Evolutionary conservation across 2,888 invertebrate genomes (phyloP).

Genomic region (Cetonia aurata): DNA sequence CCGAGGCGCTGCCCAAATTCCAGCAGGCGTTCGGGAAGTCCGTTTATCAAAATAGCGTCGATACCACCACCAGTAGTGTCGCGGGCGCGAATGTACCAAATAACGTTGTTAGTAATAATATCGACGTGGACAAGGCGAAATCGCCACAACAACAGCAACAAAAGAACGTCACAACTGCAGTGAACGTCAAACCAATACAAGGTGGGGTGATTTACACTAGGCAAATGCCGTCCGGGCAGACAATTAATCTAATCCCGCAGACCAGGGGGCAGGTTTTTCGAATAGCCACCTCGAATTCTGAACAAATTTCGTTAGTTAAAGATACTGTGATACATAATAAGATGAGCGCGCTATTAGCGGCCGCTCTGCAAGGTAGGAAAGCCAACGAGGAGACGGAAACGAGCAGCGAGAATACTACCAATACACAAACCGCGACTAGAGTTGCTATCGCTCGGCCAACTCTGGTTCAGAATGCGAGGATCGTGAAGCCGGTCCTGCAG

Average conservation of each 20-base stretch:
- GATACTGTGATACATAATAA: slow-evolving; percentile 67
- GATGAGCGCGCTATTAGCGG: slow-evolving; percentile 67
- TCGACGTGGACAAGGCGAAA: slow-evolving; percentile 44
- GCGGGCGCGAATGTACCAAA: slow-evolving; percentile 61
- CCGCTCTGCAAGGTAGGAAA: slow-evolving; percentile 66
- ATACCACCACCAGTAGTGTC: slow-evolving; percentile 49
- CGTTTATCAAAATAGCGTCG: slow-evolving; percentile 68
- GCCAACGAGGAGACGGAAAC: slow-evolving; percentile 52
- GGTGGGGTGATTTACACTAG: slow-evolving; percentile 80
- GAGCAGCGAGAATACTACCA: slow-evolving; percentile 69
- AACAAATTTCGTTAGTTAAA: slow-evolving; percentile 65
- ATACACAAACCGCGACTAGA: slow-evolving; percentile 61
- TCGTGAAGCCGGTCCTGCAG: slow-evolving; percentile 71
- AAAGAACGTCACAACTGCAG: slow-evolving; percentile 67
- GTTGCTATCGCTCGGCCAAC: slow-evolving; percentile 65
- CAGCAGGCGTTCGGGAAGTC: slow-evolving; percentile 85
- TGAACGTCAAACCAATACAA: slow-evolving; percentile 73
- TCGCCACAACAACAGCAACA: slow-evolving; percentile 50
- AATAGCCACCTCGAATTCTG: slow-evolving; percentile 64
- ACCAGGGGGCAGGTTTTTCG: slow-evolving; percentile 65
- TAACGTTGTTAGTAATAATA: slow-evolving; percentile 45
- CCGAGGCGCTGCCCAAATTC: slow-evolving; percentile 77
- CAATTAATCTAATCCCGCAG: slow-evolving; percentile 71
- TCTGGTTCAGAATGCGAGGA: slow-evolving; percentile 71
- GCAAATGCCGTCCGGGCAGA: slow-evolving; percentile 76